Evolutionary conservation across 2,113 vertebrate genomes (phyloP), one percentile per base, ranked within the genome.

Genomic region (Nibea coibor): DNA sequence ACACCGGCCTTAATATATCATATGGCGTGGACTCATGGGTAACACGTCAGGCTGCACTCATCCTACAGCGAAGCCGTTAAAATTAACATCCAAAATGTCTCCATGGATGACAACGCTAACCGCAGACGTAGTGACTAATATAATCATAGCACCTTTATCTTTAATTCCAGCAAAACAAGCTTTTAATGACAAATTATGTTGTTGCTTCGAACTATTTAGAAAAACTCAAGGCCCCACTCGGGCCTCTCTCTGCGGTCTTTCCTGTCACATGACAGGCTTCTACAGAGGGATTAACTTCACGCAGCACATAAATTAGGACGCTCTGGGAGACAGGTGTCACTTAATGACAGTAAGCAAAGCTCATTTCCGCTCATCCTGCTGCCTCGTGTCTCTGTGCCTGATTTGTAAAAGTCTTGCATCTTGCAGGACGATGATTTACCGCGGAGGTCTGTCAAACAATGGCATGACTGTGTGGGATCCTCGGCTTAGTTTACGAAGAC

Each of bases 361-460:
- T 90, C 94, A 96, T 90, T 69, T 96, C 93, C 93, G 92, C 94
- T 97, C 95, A 96, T 96, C 95, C 94, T 95, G 95, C 95, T 94
- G 94, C 95, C 66, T 78, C 24, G 3, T 95, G 94, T 96, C 95
- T 94, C 95, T 95, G 94, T 93, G 94, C 94, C 95, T 95, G 94
- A 97, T 96, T 96, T 96, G 61, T 95, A 94, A 95, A 26, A 26
- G 24, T 26, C 24, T 26, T 26, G 24, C 93, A 95, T 95, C 94
- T 95, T 95, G 93, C 94, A 94, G 94, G 94, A 96, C 58, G 58
- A 17, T 2, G 94, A 96, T 96, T 96, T 94, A 95, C 94, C 61
- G 39, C 91, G 19, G 92, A 95, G 95, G 95, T 96, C 95, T 95
- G 92, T 92, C 26, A 24, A 20, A 70, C 70, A 43, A n/a, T 35